Base-by-base conservation (phyloP, 2,797 vertebrate genomes). In the Lepilemur septentrionalis region DNA sequence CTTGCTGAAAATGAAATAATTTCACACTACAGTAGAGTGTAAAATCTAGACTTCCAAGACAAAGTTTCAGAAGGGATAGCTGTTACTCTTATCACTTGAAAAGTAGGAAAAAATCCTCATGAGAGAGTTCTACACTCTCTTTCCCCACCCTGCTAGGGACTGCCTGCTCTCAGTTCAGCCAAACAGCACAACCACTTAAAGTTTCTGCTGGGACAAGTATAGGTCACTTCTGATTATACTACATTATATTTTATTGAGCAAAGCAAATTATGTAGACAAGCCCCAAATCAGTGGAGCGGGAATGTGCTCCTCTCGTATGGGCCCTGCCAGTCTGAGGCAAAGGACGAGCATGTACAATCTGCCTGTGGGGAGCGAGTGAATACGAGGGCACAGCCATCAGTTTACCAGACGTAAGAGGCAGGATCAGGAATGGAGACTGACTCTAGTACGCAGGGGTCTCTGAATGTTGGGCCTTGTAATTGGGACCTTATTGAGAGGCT, bases 1-100 rank as follows among this genome's bases (percentile, higher is more conserved):
- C 0, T 63, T 82, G 23, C 75, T 93, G 92, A 93, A 93, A 91
- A 87, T 43, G 76, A 78, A 76, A 38, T 25, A 67, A 84, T 96
- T 93, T 96, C 86, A 94, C 50, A 75, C 65, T 80, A 72, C n/a
- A 46, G 57, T 59, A 78, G 85, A 95, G 67, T 10, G 0, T 76
- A 78, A 96, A 96, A 91, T 91, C 63, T 84, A 57, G 65, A 78
- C 46, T 95, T 91, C 78, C 55, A 65, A 94, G 93, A 89, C 90
- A 55, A 93, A 14, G 23, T 80, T 96, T 95, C 30, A 41, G 7
- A 83, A 70, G 10, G 43, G 61, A 25, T 70, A 96, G 79, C 78
- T 95, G 93, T 78, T 93, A 32, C 41, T 88, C 89, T 88, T 61
- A 35, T 73, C 69, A 89, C 82, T 92, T 67, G 55, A 73, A 79